Evolutionary conservation across 1,140 invertebrate species (phyloP).

Genomic region (Drosophila subpulchrella): DNA sequence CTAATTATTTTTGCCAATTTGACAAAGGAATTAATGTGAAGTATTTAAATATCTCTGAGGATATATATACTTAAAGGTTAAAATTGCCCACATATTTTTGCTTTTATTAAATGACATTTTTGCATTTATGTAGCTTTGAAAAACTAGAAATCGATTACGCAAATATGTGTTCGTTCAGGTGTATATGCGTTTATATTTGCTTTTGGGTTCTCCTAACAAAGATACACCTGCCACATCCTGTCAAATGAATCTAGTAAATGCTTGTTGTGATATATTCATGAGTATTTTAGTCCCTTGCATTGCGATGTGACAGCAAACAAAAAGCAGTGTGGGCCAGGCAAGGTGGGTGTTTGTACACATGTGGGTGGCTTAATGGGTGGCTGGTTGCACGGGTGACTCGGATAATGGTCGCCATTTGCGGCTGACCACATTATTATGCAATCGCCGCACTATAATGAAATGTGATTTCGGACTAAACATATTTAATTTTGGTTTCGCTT

Average conservation of each 20-base stretch:
- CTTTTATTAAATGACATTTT: background rate
- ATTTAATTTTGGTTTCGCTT: slow-evolving; percentile 46
- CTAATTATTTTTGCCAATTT: slow-evolving; percentile 7
- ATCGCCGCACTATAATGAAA: slow-evolving; percentile 50
- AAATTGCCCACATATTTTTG: background rate
- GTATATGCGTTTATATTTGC: slow-evolving; percentile 15
- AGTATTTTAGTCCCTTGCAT: slow-evolving; percentile 21
- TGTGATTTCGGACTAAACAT: slow-evolving; percentile 48
- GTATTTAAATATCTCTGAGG: background rate
- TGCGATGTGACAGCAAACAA: slow-evolving; percentile 26
- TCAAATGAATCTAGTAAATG: slow-evolving; percentile 36
- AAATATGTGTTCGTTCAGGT: slow-evolving; percentile 11
- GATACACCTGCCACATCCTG: slow-evolving; percentile 28
- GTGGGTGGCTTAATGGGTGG: background rate
- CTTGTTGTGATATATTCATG: slow-evolving; percentile 43
- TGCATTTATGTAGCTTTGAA: slow-evolving; percentile 1
- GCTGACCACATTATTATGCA: slow-evolving; percentile 58
- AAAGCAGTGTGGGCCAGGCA: background rate
- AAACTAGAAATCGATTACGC: slow-evolving; percentile 21
- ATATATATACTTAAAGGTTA: no score
- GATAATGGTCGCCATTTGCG: slow-evolving; percentile 38
- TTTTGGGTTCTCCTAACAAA: slow-evolving; percentile 15
- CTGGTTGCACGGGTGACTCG: background rate
- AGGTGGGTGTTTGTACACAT: background rate
- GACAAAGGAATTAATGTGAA: background rate